Conservation (phyloP, 2,113 vertebrate species). For the Apodemus sylvaticus region DNA sequence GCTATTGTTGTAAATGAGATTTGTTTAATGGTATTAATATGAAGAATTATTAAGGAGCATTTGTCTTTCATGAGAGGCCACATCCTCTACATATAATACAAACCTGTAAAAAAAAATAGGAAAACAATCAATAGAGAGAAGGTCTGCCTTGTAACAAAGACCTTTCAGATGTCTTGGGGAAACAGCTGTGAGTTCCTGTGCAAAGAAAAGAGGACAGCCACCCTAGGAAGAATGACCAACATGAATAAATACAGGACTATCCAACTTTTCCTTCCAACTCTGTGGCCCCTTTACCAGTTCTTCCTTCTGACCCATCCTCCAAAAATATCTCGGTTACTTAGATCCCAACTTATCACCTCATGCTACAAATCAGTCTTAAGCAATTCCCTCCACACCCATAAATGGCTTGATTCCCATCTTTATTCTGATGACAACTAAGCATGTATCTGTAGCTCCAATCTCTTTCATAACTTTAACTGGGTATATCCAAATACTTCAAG, state of each 20-base stretch:
- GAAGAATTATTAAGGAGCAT: background rate
- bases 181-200: background rate
- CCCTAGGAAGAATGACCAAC: background rate
- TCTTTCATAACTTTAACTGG: constrained; percentile 57
- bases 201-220: background rate
- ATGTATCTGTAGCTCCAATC: constrained; percentile 70
- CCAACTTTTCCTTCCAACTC: background rate
- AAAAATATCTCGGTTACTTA: background rate
- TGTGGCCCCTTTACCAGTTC: background rate
- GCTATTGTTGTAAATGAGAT: constrained; percentile 30
- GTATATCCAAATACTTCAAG: background rate
- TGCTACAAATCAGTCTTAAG: constrained; percentile 51
- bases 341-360: constrained; percentile 31
- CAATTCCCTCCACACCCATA: constrained; percentile 63
- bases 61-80: background rate
- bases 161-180: background rate
- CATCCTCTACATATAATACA: background rate
- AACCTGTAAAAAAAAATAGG: background rate
- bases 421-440: constrained; percentile 67
- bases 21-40: constrained; percentile 20
- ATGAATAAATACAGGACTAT: background rate
- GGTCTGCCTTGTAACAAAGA: background rate
- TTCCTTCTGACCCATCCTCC: constrained; percentile 18
- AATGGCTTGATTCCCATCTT: constrained; percentile 72
- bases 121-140: constrained; percentile 2